A percentile compares a stretch with the other conserved stretches of the same genome.
phyloP scores from a whole-genome alignment of 2,113 vertebrate genomes.

The Nycticebus coucang region DNA sequence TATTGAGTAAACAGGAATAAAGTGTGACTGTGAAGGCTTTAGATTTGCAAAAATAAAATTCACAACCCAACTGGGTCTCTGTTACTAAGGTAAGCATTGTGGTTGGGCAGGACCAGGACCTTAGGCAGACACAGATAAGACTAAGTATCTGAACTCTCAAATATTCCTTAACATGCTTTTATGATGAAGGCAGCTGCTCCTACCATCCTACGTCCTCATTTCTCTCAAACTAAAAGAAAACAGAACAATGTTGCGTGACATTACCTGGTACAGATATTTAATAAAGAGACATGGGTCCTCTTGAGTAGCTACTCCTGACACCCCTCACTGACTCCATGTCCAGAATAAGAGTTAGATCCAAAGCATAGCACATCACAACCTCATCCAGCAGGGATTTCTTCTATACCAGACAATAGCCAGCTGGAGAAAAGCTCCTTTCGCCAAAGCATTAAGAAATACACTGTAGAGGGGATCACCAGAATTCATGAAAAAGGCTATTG shows the following conservation, averaged over 20 bases:
- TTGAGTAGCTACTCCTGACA: background rate
- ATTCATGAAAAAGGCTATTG: background rate
- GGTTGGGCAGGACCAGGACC: background rate
- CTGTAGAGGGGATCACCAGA: background rate
- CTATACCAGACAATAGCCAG: background rate
- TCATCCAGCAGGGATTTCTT: background rate
- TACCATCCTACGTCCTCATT: background rate
- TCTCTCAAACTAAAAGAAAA: background rate
- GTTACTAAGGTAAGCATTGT: background rate
- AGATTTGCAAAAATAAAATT: background rate
- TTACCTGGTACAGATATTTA: background rate
- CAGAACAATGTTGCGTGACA: background rate
- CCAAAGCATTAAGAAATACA: background rate
- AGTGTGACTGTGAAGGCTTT: background rate
- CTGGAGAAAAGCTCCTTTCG: background rate
- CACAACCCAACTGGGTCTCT: background rate
- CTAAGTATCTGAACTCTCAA: background rate
- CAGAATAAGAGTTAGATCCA: background rate
- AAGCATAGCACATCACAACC: background rate
- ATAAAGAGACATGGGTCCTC: background rate
- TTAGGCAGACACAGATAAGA: background rate
- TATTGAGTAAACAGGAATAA: background rate
- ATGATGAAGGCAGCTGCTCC: background rate
- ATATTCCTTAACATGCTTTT: background rate
- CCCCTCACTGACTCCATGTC: background rate